These are phyloP conservation scores for Neoniphon sammara DNA, from an alignment of 2,797 vertebrate genomes.

Conservation along the genomic window DNA sequence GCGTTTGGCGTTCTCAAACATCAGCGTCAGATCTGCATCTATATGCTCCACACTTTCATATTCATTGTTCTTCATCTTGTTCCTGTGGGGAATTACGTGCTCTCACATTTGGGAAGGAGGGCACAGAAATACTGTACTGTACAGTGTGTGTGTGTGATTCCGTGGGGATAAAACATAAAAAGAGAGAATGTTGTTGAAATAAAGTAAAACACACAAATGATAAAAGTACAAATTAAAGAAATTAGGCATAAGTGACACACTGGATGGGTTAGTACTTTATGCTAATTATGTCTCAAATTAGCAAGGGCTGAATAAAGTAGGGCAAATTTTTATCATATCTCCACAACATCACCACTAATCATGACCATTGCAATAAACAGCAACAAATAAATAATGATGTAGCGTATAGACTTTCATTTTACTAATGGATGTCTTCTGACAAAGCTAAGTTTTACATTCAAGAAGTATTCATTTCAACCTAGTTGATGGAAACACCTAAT, in stretches of 20 bases:
- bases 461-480: too few species aligned
- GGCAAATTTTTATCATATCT: not conserved
- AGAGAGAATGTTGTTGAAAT: constrained; percentile 52
- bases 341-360: not conserved
- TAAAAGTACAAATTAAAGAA: constrained; percentile 11
- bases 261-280: not conserved
- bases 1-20: constrained; percentile 99
- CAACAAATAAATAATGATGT: not conserved
- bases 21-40: constrained; percentile 92
- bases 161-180: constrained; percentile 50
- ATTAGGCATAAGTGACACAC: not conserved
- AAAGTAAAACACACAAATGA: constrained; percentile 32
- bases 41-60: constrained; percentile 95
- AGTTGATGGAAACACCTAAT: too few species aligned
- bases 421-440: not conserved
- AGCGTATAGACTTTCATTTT: not conserved
- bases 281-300: not conserved
- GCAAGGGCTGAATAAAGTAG: not conserved
- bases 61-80: constrained; percentile 95
- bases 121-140: constrained; percentile 70
- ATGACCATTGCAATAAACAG: not conserved
- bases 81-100: constrained; percentile 82
- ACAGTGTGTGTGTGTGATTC: constrained; percentile 59
- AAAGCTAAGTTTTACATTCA: not conserved
- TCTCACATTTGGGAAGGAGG: constrained; percentile 73